These are phyloP conservation scores for Hybognathus amarus DNA, from an alignment of 2,797 vertebrate species.

Conservation along the genomic window DNA sequence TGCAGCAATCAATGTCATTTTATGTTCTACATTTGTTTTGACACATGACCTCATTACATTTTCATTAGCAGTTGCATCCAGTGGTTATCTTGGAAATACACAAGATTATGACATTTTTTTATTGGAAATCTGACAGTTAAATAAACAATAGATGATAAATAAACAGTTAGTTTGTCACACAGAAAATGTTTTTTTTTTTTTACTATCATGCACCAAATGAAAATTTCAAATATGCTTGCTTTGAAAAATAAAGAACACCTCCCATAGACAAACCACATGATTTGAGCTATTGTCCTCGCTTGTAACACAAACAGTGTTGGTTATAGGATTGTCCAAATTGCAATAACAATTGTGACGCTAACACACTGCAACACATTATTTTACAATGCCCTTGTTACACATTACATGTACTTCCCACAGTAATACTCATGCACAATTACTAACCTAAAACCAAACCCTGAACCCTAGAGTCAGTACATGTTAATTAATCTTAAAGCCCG, in stretches of 20 bases:
- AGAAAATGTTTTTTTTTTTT: neutral
- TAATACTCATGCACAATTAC: neutral
- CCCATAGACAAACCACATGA: neutral
- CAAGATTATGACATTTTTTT: neutral
- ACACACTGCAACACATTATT: neutral
- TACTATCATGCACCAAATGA: neutral
- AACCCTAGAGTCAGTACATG: neutral
- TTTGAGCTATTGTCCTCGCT: neutral
- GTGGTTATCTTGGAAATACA: neutral
- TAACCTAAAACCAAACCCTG: neutral
- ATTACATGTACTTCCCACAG: neutral
- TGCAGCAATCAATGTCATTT: neutral
- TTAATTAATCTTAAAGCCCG: neutral
- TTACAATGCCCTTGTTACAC: neutral
- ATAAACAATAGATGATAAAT: neutral
- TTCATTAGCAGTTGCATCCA: neutral
- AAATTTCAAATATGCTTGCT: neutral
- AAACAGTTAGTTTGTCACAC: neutral
- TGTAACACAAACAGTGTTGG: neutral
- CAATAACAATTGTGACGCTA: neutral
- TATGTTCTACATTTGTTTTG: neutral
- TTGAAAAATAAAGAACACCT: neutral
- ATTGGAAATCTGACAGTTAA: neutral
- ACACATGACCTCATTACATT: neutral
- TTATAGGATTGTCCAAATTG: neutral